These are phyloP conservation scores for Halcyon chelicuti DNA, from an alignment of 2,797 vertebrate genomes.

Conservation along the genomic window DNA sequence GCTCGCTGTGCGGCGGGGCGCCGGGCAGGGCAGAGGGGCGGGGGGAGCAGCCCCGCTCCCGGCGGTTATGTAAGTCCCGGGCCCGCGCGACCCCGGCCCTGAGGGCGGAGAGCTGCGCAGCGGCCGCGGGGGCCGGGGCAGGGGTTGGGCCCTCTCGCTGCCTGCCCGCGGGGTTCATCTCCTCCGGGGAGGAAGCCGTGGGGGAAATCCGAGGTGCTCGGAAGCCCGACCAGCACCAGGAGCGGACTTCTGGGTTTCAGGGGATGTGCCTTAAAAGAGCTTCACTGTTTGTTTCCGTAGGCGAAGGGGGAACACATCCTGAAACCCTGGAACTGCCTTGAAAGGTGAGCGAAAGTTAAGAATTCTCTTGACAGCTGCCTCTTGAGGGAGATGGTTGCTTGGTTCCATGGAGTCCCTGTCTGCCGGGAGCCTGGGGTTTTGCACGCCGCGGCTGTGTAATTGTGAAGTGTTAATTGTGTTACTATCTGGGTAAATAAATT, in stretches of 20 bases:
- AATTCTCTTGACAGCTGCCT: background rate
- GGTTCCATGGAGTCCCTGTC: background rate
- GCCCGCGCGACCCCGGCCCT: background rate
- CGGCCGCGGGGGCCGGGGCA: background rate
- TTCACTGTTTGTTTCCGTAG: background rate
- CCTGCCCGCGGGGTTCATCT: background rate
- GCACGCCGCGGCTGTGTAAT: fast-evolving
- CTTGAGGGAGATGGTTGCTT: background rate
- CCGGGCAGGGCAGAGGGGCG: background rate
- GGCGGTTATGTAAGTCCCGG: background rate
- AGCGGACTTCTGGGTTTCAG: background rate
- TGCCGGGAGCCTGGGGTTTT: background rate
- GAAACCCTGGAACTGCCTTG: background rate
- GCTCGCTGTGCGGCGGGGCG: background rate
- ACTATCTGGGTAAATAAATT: background rate
- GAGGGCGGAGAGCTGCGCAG: background rate
- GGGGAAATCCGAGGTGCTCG: background rate
- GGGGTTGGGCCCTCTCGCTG: background rate
- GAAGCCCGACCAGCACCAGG: background rate
- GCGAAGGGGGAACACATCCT: background rate
- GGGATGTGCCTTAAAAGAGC: background rate
- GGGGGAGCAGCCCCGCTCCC: background rate
- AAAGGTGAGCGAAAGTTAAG: background rate
- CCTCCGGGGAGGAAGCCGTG: background rate
- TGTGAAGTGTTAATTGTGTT: background rate